Evolutionary conservation across 2,888 invertebrate genomes (phyloP), one percentile per base, ranked within the genome.

Genomic region (Drosophila melanosoma): DNA sequence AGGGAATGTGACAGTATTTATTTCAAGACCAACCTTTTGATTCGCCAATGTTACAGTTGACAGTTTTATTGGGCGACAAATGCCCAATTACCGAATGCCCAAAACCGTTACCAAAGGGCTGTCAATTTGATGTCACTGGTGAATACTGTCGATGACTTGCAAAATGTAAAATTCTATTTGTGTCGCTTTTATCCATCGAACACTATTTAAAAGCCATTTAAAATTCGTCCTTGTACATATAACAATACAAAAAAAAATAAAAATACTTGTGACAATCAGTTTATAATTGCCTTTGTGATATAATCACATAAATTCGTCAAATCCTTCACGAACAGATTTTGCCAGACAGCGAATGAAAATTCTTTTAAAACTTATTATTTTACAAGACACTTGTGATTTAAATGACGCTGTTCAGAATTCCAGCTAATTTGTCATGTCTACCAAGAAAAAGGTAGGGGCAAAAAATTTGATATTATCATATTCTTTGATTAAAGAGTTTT

Each of bases 1-100:
- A 10, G 52, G 10, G 40, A 42, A 54, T 64, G 45, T 20, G 58
- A 17, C 15, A 57, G 20, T 33, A 53, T 56, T 67, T 45, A 58
- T 45, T 23, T 45, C 2, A 61, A 57, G 38, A 66, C 40, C 32
- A 49, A 60, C 20, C 11, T 35, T 42, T 33, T 26, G 52, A 49
- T 42, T 45, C n/a, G 15, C 23, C 12, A 40, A 54, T 48, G 59
- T 42, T 33, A 26, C 38, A 35, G 63, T 51, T 51, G 82, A 60
- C 75, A 56, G 63, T 64, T 62, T 72, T 60, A 72, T 62, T 35
- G 56, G 35, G 36, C 4, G 36, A 52, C 65, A 56, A 82, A 49
- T 64, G 67, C 45, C 52, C 49, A 60, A 64, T 65, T 45, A 45
- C 33, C 35, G 29, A 45, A 17, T 42, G 57, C 35, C 52, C 36